Evolutionary conservation across 2,888 invertebrate species (phyloP).

Genomic region (Lagria hirta): DNA sequence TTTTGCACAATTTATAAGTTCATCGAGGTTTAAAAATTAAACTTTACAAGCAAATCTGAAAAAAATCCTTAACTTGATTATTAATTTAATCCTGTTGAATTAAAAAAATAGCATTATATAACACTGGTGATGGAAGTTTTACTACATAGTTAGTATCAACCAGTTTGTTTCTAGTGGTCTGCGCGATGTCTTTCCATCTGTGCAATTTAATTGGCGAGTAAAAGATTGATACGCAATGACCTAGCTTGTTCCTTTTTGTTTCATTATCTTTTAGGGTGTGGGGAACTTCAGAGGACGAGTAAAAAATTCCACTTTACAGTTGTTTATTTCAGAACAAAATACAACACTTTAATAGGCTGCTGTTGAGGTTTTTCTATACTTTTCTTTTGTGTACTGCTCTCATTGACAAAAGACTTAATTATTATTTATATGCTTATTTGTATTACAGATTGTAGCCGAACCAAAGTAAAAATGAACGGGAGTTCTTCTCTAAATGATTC

Average conservation of each 20-base stretch:
- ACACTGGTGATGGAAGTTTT: constrained; percentile 9
- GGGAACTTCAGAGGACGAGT: constrained; percentile 1
- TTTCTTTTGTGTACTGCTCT: too few species aligned
- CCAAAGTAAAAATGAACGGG: constrained; percentile 11
- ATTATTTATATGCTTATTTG: constrained; percentile 10
- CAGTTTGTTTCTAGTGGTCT: constrained; percentile 12
- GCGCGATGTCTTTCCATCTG: constrained; percentile 14
- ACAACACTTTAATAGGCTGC: too few species aligned
- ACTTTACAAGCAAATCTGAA: constrained; percentile 1
- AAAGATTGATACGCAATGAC: constrained; percentile 11
- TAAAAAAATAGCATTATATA: constrained; percentile 7
- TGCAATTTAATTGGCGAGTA: constrained; percentile 13
- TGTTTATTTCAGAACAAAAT: constrained; percentile 1
- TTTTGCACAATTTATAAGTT: constrained; percentile 5
- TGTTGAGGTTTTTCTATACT: too few species aligned
- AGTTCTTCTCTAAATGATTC: constrained; percentile 11
- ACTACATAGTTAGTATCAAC: constrained; percentile 9
- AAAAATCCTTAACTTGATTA: constrained; percentile 8
- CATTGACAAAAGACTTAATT: too few species aligned
- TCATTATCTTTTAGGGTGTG: constrained; percentile 13
- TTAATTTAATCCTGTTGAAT: constrained; percentile 13
- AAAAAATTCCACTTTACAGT: constrained; percentile 3
- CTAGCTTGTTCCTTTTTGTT: constrained; percentile 11
- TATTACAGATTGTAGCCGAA: constrained; percentile 12
- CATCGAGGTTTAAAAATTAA: constrained; percentile 9